Conservation (phyloP, 2,888 invertebrate genomes). For the Danaus chrysippus region DNA sequence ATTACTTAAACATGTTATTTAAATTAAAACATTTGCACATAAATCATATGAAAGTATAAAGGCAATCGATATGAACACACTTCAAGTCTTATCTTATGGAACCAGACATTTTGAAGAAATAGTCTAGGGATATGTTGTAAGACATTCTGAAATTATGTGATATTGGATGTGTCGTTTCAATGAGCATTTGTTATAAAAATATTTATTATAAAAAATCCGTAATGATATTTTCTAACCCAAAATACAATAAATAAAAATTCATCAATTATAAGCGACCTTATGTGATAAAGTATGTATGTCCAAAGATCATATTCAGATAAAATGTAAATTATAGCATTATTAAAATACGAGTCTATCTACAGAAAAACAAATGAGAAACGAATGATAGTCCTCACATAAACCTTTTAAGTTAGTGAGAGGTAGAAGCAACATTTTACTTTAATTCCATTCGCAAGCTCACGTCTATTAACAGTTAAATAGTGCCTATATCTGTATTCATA, state of each 20-base stretch:
- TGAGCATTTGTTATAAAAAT: no score
- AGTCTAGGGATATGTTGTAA: no score
- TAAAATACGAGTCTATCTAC: conserved; percentile 6
- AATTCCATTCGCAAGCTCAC: conserved; percentile 17
- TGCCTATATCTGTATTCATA: conserved; percentile 21
- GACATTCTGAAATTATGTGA: no score
- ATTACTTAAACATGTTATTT: no score
- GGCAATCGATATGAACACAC: no score
- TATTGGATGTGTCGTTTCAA: no score
- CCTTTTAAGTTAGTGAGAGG: conserved; percentile 19
- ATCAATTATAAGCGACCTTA: not conserved
- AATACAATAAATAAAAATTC: not conserved
- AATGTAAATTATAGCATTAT: not conserved
- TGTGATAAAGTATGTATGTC: not conserved
- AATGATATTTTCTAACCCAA: no score
- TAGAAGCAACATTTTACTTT: conserved; percentile 14
- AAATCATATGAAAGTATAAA: no score
- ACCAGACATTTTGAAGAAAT: no score
- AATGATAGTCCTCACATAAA: conserved; percentile 10
- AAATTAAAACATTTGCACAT: no score
- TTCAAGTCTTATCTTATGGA: no score
- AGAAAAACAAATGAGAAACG: conserved; percentile 7
- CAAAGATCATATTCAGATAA: not conserved
- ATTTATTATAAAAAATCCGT: no score
- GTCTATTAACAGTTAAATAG: conserved; percentile 26